Percentiles rank a stretch among this genome's conserved stretches.
Conservation (phyloP, 2,888 invertebrate genomes). For the Pogonocherus hispidulus region DNA sequence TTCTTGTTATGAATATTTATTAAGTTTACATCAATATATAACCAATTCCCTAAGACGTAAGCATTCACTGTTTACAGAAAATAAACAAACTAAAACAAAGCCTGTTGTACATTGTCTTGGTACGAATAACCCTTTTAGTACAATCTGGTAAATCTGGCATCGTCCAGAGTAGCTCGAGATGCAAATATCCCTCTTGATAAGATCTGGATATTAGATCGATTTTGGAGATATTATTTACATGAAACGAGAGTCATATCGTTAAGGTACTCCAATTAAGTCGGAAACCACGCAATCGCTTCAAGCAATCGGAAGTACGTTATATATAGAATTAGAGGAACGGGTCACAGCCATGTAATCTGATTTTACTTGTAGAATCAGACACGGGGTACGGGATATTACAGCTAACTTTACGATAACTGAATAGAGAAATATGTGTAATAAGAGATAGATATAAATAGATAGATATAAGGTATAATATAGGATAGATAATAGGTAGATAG, state of each 20-base stretch:
- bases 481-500: too few species aligned
- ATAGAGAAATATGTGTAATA: too few species aligned
- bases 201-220: conserved; percentile 10
- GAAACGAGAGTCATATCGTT: background rate
- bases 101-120: background rate
- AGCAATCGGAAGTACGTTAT: conserved; percentile 17
- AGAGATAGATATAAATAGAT: too few species aligned
- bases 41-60: too few species aligned
- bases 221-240: conserved; percentile 12
- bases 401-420: too few species aligned
- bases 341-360: background rate
- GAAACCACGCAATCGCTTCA: conserved; percentile 19
- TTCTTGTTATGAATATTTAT: too few species aligned
- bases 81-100: background rate
- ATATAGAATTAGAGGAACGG: conserved; percentile 15
- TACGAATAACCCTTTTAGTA: background rate
- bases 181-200: conserved; percentile 6
- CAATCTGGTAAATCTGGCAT: too few species aligned
- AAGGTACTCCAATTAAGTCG: conserved; percentile 20
- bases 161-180: background rate
- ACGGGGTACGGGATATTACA: background rate
- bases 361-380: background rate
- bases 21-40: too few species aligned
- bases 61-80: background rate
- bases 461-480: too few species aligned